Evolutionary conservation across 2,113 vertebrate species (phyloP).

Genomic region (Myrmecobius fasciatus): DNA sequence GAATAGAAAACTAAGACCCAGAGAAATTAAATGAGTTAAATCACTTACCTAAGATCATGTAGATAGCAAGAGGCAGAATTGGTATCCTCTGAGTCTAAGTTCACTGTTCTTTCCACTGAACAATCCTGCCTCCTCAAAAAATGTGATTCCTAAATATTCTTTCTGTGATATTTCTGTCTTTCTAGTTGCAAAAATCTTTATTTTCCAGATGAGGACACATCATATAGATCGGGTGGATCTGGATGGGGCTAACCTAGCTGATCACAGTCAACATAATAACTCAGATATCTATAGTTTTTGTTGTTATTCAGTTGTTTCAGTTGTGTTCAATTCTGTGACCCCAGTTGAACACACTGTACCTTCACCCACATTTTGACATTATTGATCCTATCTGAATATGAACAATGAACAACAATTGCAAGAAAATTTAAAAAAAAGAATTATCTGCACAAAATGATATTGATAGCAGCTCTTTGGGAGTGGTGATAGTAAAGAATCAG

Average conservation of each 20-base stretch:
- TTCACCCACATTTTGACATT: too few relatives aligned
- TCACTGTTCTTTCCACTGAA: not conserved
- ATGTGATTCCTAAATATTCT: not conserved
- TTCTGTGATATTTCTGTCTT: not conserved
- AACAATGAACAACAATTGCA: too few relatives aligned
- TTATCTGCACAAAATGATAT: too few relatives aligned
- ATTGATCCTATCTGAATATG: too few relatives aligned
- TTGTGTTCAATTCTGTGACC: too few relatives aligned
- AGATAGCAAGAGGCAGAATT: not conserved
- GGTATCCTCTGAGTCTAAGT: not conserved
- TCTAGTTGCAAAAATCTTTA: not conserved
- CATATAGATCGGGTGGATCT: not conserved
- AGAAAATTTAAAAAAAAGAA: too few relatives aligned
- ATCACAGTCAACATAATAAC: not conserved
- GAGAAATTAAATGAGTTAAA: not conserved
- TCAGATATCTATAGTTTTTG: not conserved
- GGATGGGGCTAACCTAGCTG: not conserved
- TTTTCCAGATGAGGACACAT: not conserved
- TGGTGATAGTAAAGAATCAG: too few relatives aligned
- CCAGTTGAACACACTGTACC: too few relatives aligned
- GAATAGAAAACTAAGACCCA: not conserved
- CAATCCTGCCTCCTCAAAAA: not conserved
- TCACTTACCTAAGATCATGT: not conserved
- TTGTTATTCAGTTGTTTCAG: too few relatives aligned
- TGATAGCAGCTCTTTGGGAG: too few relatives aligned